A percentile compares a stretch with the other conserved stretches of the same genome.
phyloP scores from a whole-genome alignment of 2,113 vertebrate genomes.

The Nerophis lumbriciformis region DNA sequence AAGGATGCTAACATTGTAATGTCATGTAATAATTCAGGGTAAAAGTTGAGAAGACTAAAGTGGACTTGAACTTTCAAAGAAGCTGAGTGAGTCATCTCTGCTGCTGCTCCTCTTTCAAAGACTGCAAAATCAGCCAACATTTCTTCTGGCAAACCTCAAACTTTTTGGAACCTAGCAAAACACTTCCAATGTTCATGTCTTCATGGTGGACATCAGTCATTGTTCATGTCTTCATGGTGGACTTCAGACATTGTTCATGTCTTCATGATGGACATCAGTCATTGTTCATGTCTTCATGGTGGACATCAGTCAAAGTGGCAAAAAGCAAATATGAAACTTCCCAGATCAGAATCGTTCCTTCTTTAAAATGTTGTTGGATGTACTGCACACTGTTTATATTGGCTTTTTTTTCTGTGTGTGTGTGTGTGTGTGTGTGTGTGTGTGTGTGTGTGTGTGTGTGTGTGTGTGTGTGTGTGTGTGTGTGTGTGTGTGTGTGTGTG shows the following conservation, averaged over 20 bases:
- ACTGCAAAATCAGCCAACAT: neutral
- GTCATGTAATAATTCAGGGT: too few species aligned
- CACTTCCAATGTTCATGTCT: neutral
- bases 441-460: neutral
- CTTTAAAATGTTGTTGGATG: conserved; percentile 4
- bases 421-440: neutral
- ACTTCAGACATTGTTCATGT: too few species aligned
- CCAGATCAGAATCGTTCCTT: conserved; percentile 14
- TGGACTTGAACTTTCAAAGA: too few species aligned
- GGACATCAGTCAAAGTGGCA: neutral
- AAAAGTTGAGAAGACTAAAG: too few species aligned
- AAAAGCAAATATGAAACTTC: conserved; percentile 7
- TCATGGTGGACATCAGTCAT: too few species aligned
- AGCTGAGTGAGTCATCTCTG: neutral
- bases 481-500: neutral
- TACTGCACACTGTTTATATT: conserved; percentile 51
- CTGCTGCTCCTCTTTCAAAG: conserved; percentile 2
- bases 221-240: too few species aligned
- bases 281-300: too few species aligned
- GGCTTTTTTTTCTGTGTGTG: conserved; percentile 11
- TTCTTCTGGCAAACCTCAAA: conserved; percentile 1
- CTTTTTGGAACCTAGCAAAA: conserved; percentile 1
- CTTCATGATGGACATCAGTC: too few species aligned
- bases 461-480: neutral
- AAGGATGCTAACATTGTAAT: too few species aligned